phyloP scores from a whole-genome alignment of 2,113 vertebrate species.

The Notechis scutatus region DNA sequence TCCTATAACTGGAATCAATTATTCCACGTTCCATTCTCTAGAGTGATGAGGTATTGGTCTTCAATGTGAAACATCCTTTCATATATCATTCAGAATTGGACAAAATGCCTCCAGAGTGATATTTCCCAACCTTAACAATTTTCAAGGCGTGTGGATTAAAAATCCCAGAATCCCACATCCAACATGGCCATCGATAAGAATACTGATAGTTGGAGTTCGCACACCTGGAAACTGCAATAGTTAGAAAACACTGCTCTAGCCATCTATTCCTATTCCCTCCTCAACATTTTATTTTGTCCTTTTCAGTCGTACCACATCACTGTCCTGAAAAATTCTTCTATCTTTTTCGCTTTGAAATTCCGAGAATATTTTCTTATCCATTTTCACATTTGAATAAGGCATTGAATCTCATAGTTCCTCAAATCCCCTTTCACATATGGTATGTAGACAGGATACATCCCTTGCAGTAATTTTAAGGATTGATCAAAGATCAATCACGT shows the following conservation, averaged over 20 bases:
- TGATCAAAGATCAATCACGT: background rate
- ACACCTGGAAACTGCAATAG: background rate
- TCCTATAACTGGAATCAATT: background rate
- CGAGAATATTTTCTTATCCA: background rate
- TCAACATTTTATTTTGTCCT: background rate
- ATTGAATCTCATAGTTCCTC: background rate
- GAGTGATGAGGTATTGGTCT: background rate
- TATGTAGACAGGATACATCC: background rate
- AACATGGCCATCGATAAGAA: background rate
- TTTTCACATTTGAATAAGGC: background rate
- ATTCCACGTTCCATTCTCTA: background rate
- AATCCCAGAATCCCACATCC: background rate
- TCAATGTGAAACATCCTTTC: background rate
- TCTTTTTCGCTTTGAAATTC: background rate
- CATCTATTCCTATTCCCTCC: background rate
- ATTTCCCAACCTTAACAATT: background rate
- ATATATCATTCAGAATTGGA: background rate
- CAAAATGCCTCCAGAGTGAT: background rate
- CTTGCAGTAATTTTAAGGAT: background rate
- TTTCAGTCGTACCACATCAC: background rate
- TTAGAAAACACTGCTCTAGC: background rate
- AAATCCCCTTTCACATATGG: background rate
- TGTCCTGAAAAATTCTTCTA: background rate
- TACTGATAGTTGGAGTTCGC: background rate
- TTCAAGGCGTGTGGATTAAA: background rate